These are phyloP conservation scores for Gorsachius goisagi DNA, from an alignment of 2,113 vertebrate species.

Conservation along the genomic window DNA sequence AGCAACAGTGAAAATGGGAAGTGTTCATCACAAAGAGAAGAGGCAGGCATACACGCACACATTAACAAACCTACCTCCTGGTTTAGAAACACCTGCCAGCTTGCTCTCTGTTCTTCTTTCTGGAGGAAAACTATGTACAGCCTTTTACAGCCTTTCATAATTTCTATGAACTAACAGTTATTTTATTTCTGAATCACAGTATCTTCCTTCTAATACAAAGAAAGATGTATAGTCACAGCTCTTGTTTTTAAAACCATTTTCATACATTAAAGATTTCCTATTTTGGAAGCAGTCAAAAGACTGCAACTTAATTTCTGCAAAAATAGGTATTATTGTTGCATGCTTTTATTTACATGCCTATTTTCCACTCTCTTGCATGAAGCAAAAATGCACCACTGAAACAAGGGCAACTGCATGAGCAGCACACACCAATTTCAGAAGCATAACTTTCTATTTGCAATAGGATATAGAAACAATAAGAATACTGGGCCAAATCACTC, in stretches of 20 bases:
- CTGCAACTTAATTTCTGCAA: neutral
- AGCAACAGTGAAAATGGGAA: neutral
- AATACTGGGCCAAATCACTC: slow-evolving; percentile 61
- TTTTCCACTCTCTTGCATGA: neutral
- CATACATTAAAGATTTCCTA: neutral
- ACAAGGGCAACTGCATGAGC: slow-evolving; percentile 8
- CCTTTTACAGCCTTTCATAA: neutral
- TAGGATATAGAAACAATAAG: slow-evolving; percentile 70
- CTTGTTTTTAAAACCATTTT: neutral
- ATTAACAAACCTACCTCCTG: neutral
- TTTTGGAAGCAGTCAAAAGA: neutral
- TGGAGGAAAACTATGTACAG: neutral
- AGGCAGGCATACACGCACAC: neutral
- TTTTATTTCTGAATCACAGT: neutral
- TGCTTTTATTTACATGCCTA: neutral
- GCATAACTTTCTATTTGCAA: slow-evolving; percentile 55
- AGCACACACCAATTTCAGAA: slow-evolving; percentile 11
- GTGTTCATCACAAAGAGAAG: neutral
- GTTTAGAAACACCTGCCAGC: neutral
- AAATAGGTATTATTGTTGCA: neutral
- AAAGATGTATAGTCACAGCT: neutral
- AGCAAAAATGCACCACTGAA: slow-evolving; percentile 9
- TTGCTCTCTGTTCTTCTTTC: neutral
- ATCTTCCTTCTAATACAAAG: neutral
- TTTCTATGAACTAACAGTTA: neutral